Percentiles rank a stretch among this genome's conserved stretches.
phyloP scores from a whole-genome alignment of 2,888 invertebrate genomes.

The Corythucha ciliata region DNA sequence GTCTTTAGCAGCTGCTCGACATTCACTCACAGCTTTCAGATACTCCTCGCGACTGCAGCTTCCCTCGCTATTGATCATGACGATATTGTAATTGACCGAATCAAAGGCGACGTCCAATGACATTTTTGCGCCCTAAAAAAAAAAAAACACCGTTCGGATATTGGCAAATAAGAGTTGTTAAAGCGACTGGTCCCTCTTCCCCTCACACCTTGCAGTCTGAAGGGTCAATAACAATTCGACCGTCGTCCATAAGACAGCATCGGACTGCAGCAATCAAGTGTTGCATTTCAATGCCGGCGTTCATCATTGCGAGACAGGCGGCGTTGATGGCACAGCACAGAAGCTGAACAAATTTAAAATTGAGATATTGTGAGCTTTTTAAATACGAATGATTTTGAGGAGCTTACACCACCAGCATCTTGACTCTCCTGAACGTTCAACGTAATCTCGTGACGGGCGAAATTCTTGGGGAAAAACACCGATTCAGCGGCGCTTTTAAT shows the following conservation, averaged over 20 bases:
- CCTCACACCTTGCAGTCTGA: too few species aligned
- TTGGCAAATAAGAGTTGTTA: slow-evolving; percentile 31
- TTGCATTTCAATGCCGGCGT: slow-evolving; percentile 75
- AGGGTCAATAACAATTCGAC: slow-evolving; percentile 57
- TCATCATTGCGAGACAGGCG: slow-evolving; percentile 68
- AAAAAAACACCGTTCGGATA: background rate
- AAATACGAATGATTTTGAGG: background rate
- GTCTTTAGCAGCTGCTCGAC: slow-evolving; percentile 55
- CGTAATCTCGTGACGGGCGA: slow-evolving; percentile 71
- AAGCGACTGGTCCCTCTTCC: background rate
- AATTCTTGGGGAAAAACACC: slow-evolving; percentile 57
- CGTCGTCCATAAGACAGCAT: slow-evolving; percentile 56
- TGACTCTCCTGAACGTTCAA: slow-evolving; percentile 80
- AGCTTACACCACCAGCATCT: slow-evolving; percentile 64
- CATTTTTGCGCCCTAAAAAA: slow-evolving; percentile 48
- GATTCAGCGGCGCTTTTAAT: slow-evolving; percentile 63
- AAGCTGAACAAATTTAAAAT: slow-evolving; percentile 45
- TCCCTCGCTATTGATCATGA: slow-evolving; percentile 61
- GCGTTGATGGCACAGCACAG: slow-evolving; percentile 75
- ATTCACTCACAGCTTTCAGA: slow-evolving; percentile 54
- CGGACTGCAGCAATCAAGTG: slow-evolving; percentile 69
- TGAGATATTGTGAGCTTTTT: slow-evolving; percentile 1
- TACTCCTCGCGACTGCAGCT: slow-evolving; percentile 57
- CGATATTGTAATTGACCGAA: slow-evolving; percentile 48
- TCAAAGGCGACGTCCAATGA: slow-evolving; percentile 68